Evolutionary conservation across 2,113 vertebrate species (phyloP).

Genomic region (Microcebus murinus): DNA sequence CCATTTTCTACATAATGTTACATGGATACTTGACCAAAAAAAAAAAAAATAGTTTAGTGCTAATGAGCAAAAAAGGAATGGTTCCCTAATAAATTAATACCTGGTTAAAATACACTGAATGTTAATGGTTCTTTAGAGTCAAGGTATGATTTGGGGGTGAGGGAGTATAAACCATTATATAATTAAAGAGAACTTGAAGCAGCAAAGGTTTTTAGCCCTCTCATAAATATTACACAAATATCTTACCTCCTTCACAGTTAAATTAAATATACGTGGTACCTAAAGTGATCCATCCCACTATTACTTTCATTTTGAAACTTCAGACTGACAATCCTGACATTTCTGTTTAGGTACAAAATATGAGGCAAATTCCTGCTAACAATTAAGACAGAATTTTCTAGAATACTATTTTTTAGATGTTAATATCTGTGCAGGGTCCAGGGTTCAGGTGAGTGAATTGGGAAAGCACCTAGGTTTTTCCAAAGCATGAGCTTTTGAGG

Average conservation of each 20-base stretch:
- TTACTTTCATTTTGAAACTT: neutral
- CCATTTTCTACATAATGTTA: conserved; percentile 45
- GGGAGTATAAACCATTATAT: neutral
- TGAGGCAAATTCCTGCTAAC: neutral
- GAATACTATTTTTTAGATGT: neutral
- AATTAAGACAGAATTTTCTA: neutral
- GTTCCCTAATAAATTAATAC: conserved; percentile 30
- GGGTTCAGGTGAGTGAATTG: neutral
- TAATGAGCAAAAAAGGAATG: neutral
- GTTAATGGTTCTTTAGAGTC: neutral
- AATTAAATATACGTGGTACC: neutral
- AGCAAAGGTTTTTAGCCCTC: neutral
- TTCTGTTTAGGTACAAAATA: neutral
- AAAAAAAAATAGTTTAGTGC: neutral
- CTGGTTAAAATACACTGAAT: conserved; percentile 3
- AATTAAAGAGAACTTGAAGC: neutral
- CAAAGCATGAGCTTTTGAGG: neutral
- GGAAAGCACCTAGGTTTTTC: neutral
- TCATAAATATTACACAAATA: neutral
- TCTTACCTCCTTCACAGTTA: neutral
- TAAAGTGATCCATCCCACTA: neutral
- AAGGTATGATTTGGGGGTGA: neutral
- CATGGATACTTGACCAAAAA: neutral
- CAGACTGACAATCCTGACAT: neutral
- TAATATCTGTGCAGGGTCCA: neutral